Evolutionary conservation across 2,113 vertebrate genomes (phyloP).

Genomic region (Thymallus thymallus): DNA sequence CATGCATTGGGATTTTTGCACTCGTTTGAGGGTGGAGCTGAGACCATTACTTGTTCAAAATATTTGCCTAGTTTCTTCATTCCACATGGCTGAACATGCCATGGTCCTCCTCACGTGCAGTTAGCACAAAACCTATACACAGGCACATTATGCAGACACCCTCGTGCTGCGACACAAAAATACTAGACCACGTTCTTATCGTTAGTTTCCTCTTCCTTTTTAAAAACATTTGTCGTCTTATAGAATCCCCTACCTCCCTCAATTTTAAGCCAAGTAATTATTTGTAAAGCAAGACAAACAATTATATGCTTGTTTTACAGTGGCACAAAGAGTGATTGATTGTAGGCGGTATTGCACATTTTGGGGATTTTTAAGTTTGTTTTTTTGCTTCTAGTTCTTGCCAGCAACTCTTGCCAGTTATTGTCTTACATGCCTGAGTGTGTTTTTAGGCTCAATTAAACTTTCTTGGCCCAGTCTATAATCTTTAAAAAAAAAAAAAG

Average conservation of each 20-base stretch:
- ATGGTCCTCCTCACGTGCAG: slow-evolving; percentile 84
- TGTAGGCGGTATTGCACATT: slow-evolving; percentile 82
- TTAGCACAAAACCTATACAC: slow-evolving; percentile 84
- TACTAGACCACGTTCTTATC: slow-evolving; percentile 81
- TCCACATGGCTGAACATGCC: slow-evolving; percentile 88
- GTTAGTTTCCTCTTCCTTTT: slow-evolving; percentile 51
- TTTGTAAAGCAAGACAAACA: slow-evolving; percentile 72
- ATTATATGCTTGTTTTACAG: slow-evolving; percentile 77
- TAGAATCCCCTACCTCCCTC: slow-evolving; percentile 46
- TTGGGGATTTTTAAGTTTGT: slow-evolving; percentile 74
- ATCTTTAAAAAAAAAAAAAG: too few species aligned
- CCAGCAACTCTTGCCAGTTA: slow-evolving; percentile 68
- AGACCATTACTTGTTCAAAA: slow-evolving; percentile 82
- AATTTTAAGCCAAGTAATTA: slow-evolving; percentile 71
- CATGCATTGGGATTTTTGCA: slow-evolving; percentile 79
- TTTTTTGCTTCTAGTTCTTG: slow-evolving; percentile 75
- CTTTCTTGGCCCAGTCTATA: slow-evolving; percentile 64
- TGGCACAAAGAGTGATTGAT: slow-evolving; percentile 75
- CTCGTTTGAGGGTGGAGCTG: slow-evolving; percentile 87
- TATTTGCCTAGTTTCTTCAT: slow-evolving; percentile 89
- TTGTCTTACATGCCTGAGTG: slow-evolving; percentile 73
- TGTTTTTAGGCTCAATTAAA: slow-evolving; percentile 57
- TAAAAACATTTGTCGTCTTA: slow-evolving; percentile 59
- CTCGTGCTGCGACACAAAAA: slow-evolving; percentile 81
- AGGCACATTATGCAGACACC: slow-evolving; percentile 86